These are phyloP conservation scores for Leptinotarsa haldemani DNA, from an alignment of 2,888 invertebrate genomes.

Conservation along the genomic window DNA sequence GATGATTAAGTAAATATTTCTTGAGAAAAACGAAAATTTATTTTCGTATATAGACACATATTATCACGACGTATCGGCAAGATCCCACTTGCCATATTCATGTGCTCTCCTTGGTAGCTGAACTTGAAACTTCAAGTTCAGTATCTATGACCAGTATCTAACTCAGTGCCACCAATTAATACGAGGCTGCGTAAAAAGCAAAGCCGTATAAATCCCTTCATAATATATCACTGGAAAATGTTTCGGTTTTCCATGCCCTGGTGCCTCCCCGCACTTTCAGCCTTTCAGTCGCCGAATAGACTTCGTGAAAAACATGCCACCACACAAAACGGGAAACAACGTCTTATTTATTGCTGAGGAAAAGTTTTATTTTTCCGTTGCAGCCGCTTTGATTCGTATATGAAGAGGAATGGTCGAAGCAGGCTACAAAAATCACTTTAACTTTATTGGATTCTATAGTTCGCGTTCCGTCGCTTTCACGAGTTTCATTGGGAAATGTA, in stretches of 20 bases:
- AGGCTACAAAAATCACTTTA: constrained; percentile 20
- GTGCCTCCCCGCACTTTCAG: constrained; percentile 36
- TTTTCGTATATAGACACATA: too few species aligned
- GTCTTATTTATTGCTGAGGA: constrained; percentile 43
- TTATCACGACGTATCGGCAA: too few species aligned
- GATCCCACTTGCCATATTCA: too few species aligned
- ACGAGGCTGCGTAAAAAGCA: constrained; percentile 2
- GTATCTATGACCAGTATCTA: not conserved
- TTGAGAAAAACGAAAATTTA: too few species aligned
- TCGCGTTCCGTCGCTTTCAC: not conserved
- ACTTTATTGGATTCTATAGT: constrained; percentile 23
- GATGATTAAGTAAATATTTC: too few species aligned
- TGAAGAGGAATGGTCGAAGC: constrained; percentile 25
- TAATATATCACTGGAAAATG: constrained; percentile 19
- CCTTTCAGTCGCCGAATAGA: constrained; percentile 35
- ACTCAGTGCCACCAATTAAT: not conserved
- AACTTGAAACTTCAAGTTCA: too few species aligned
- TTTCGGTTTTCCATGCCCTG: constrained; percentile 34
- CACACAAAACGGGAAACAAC: constrained; percentile 44
- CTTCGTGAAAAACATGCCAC: constrained; percentile 38
- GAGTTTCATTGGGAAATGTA: not conserved
- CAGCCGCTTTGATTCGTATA: constrained; percentile 30
- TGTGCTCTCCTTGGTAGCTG: too few species aligned
- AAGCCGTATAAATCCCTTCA: constrained; percentile 13
- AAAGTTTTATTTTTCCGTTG: constrained; percentile 33